Evolutionary conservation across 2,113 vertebrate species (phyloP).

Genomic region (Fulmarus glacialis): DNA sequence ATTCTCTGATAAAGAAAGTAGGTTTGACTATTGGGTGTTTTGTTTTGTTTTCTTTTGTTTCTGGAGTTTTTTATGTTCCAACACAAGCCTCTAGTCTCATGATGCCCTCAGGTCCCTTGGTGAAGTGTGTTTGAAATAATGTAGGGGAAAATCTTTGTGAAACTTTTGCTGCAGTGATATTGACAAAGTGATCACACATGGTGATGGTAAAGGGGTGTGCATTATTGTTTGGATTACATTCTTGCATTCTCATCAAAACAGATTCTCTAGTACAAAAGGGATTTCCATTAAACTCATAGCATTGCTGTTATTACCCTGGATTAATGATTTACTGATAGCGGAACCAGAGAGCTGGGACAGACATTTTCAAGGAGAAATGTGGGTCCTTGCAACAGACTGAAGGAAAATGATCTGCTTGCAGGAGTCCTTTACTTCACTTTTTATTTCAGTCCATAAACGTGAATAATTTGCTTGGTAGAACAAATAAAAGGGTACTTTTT

Average conservation of each 20-base stretch:
- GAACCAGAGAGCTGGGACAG: background rate
- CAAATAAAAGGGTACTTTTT: background rate
- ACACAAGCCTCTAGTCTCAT: background rate
- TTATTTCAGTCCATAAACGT: slow-evolving; percentile 28
- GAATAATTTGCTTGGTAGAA: slow-evolving; percentile 39
- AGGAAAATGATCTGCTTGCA: background rate
- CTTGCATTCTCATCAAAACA: background rate
- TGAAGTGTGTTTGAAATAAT: background rate
- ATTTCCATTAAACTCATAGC: background rate
- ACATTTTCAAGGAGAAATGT: background rate
- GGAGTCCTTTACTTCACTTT: background rate
- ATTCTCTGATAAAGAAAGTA: background rate
- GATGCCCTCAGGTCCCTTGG: background rate
- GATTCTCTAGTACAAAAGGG: background rate
- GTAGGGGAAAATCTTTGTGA: background rate
- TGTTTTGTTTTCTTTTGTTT: background rate
- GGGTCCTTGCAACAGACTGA: background rate
- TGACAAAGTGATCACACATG: background rate
- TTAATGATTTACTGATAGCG: background rate
- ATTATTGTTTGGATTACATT: background rate
- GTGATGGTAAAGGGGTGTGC: background rate
- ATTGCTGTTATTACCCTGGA: background rate
- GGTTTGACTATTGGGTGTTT: background rate
- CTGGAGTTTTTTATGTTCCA: background rate
- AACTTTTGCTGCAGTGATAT: background rate